A percentile compares a stretch with the other conserved stretches of the same genome.
Conservation (phyloP, 2,113 vertebrate species). For the Muntiacus muntjak region DNA sequence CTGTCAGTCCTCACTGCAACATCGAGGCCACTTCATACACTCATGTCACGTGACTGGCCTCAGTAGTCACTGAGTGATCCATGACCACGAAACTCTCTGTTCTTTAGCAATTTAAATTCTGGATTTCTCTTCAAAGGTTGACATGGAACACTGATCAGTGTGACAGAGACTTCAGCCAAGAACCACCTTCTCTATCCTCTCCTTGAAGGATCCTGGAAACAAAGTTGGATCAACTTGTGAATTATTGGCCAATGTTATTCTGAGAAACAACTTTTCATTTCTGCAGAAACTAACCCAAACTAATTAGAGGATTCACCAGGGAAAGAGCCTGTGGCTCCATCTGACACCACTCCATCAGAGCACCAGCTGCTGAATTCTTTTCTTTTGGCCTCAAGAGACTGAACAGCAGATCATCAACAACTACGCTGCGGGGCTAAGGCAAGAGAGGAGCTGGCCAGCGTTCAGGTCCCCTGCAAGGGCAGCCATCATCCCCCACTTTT, state of each 20-base stretch:
- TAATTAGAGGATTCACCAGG: not conserved
- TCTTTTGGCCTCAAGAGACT: not conserved
- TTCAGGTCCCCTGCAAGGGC: too few relatives aligned
- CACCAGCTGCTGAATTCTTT: not conserved
- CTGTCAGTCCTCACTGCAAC: not conserved
- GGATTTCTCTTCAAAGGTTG: not conserved
- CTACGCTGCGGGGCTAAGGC: not conserved
- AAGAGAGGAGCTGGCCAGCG: not conserved
- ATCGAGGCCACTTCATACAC: not conserved
- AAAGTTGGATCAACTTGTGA: not conserved
- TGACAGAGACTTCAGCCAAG: not conserved
- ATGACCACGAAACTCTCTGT: not conserved
- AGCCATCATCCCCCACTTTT: not conserved
- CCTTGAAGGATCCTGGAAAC: not conserved
- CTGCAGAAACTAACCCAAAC: not conserved
- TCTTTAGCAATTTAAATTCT: not conserved
- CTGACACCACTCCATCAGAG: not conserved
- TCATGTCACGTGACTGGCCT: not conserved
- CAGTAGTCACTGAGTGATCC: not conserved
- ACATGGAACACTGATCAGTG: not conserved
- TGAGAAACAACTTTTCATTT: conserved; percentile 8
- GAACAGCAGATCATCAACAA: not conserved
- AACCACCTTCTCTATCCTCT: not conserved
- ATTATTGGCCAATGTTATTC: not conserved
- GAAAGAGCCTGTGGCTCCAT: not conserved